phyloP scores from a whole-genome alignment of 2,113 vertebrate species.

The Nycticorax nycticorax region DNA sequence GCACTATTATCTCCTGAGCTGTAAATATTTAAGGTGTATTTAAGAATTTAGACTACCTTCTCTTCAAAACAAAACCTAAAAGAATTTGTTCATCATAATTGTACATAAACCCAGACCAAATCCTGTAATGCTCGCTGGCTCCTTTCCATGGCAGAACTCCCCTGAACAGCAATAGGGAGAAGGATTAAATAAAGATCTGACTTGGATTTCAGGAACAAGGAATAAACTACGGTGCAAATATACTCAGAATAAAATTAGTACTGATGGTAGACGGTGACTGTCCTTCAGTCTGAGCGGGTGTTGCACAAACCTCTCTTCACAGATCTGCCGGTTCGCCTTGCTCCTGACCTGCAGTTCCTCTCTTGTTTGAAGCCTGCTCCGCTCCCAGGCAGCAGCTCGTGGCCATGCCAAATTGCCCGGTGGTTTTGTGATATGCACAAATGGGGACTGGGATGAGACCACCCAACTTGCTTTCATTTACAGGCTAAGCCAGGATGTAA shows the following conservation, averaged over 20 bases:
- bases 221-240: neutral
- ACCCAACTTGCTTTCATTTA: slow-evolving; percentile 71
- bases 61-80: neutral
- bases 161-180: neutral
- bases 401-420: slow-evolving; percentile 24
- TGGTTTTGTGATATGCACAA: slow-evolving; percentile 64
- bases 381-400: slow-evolving; percentile 29
- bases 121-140: neutral
- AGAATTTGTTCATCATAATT: neutral
- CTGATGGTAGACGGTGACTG: neutral
- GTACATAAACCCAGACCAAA: neutral
- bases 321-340: neutral
- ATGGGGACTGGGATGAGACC: slow-evolving; percentile 62
- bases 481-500: slow-evolving; percentile 38
- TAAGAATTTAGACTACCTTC: neutral
- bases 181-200: neutral
- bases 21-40: neutral
- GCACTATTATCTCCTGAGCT: neutral
- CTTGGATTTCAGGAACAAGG: neutral
- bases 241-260: neutral
- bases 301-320: neutral
- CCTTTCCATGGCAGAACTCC: neutral
- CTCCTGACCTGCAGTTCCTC: neutral
- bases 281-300: neutral
- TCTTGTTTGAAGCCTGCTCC: neutral